Conservation (phyloP, 1,140 invertebrate species). For the Brachionus plicatilis region DNA sequence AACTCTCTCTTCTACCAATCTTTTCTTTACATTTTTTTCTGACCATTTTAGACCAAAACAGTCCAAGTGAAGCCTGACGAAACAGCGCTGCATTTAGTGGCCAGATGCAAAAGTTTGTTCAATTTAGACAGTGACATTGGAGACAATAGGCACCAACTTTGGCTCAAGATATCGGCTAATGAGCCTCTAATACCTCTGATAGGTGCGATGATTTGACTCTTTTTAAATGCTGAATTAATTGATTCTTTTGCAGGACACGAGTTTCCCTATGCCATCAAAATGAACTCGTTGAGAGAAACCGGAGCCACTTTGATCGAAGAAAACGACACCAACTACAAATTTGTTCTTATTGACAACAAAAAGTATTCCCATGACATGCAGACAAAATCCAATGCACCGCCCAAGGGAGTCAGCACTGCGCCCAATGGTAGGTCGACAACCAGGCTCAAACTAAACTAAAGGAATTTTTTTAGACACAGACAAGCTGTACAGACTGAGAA, state of each 20-base stretch:
- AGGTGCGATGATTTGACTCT: not conserved
- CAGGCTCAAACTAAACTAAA: not conserved
- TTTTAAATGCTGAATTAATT: not conserved
- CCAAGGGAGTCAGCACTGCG: not conserved
- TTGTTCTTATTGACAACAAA: slow-evolving; percentile 5
- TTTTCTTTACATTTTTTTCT: not conserved
- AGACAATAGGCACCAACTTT: not conserved
- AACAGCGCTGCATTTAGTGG: not conserved
- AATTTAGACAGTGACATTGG: not conserved
- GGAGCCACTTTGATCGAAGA: not conserved
- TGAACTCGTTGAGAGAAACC: slow-evolving; percentile 19
- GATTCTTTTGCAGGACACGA: slow-evolving; percentile 8
- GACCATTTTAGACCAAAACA: not conserved
- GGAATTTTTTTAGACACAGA: not conserved
- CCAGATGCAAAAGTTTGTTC: slow-evolving; percentile 21
- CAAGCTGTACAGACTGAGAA: not conserved
- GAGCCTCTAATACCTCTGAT: slow-evolving; percentile 23
- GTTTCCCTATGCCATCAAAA: slow-evolving; percentile 31
- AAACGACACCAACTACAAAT: not conserved
- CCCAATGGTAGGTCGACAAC: not conserved
- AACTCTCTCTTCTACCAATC: not conserved
- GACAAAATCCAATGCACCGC: not conserved
- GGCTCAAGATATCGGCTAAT: slow-evolving; percentile 17
- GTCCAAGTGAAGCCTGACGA: slow-evolving; percentile 14
- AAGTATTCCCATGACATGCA: not conserved